Conservation (phyloP, 92 coral and sea anemone species). For the Parazoanthus atlanticus region DNA sequence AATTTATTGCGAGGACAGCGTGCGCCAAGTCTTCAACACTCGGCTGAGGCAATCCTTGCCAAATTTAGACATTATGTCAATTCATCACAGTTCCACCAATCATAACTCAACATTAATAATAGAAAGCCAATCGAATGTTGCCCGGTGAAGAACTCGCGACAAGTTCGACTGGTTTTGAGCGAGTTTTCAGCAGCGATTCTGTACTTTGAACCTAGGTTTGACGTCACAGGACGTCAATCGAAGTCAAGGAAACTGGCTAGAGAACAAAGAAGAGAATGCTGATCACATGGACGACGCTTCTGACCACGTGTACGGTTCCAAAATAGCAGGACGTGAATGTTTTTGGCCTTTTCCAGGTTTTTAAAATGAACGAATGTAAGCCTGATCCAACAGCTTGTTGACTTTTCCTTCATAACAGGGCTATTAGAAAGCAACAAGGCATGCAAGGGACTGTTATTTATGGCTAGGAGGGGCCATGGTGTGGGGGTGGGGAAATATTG, state of each 20-base stretch:
- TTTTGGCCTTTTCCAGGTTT: too few relatives aligned
- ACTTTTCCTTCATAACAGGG: too few relatives aligned
- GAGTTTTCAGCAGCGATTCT: slow-evolving; percentile 21
- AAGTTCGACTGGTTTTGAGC: slow-evolving; percentile 41
- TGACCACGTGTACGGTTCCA: slow-evolving; percentile 11
- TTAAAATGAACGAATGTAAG: too few relatives aligned
- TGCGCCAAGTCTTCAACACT: slow-evolving; percentile 76
- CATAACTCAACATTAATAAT: slow-evolving; percentile 40
- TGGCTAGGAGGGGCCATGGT: too few relatives aligned
- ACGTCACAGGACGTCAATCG: slow-evolving; percentile 25
- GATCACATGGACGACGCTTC: slow-evolving; percentile 24
- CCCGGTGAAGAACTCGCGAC: slow-evolving; percentile 15
- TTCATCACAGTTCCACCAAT: slow-evolving; percentile 57
- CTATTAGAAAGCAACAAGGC: too few relatives aligned
- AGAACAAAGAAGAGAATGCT: neutral
- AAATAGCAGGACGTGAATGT: too few relatives aligned
- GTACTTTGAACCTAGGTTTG: slow-evolving; percentile 29
- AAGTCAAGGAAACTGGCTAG: slow-evolving; percentile 1
- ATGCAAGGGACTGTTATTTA: too few relatives aligned
- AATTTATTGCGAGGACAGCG: slow-evolving; percentile 60
- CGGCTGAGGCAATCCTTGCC: slow-evolving; percentile 94
- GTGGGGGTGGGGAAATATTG: too few relatives aligned
- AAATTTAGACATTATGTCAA: slow-evolving; percentile 64
- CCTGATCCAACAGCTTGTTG: too few relatives aligned
- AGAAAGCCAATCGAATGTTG: slow-evolving; percentile 66